phyloP scores from a whole-genome alignment of 2,888 invertebrate genomes.

The Rhingia campestris region DNA sequence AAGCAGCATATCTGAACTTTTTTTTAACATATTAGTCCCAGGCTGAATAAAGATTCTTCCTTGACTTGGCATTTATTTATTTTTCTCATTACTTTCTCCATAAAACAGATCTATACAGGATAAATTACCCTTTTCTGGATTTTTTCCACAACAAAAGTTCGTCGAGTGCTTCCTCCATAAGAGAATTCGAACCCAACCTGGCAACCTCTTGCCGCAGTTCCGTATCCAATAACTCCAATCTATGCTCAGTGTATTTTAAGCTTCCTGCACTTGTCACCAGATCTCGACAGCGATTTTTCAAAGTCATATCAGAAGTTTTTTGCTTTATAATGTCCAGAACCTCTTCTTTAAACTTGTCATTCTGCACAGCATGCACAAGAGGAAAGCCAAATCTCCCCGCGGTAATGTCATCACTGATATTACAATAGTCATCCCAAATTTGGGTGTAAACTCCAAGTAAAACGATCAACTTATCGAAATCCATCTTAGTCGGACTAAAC shows the following conservation, averaged over 20 bases:
- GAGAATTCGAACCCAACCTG: slow-evolving; percentile 91
- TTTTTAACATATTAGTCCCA: too few relatives aligned
- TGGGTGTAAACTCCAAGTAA: slow-evolving; percentile 97
- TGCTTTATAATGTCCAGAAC: slow-evolving; percentile 94
- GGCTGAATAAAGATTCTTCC: too few relatives aligned
- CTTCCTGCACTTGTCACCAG: slow-evolving; percentile 93
- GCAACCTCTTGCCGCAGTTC: slow-evolving; percentile 90
- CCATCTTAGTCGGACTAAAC: slow-evolving; percentile 93
- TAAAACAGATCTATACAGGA: too few relatives aligned
- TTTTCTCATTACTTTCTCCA: too few relatives aligned
- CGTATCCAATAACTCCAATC: slow-evolving; percentile 87
- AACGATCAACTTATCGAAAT: slow-evolving; percentile 92
- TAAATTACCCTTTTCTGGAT: too few relatives aligned
- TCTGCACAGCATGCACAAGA: slow-evolving; percentile 94
- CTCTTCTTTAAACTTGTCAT: slow-evolving; percentile 90
- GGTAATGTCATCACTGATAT: slow-evolving; percentile 96
- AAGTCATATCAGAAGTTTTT: slow-evolving; percentile 93
- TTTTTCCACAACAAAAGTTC: slow-evolving; percentile 83
- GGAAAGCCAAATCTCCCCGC: slow-evolving; percentile 99
- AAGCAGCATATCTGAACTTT: too few relatives aligned
- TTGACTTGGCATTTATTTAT: too few relatives aligned
- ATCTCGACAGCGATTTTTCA: slow-evolving; percentile 95
- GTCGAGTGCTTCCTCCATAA: slow-evolving; percentile 89
- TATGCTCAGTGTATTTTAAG: slow-evolving; percentile 91
- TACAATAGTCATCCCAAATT: slow-evolving; percentile 97